Base-by-base conservation (phyloP, 2,113 vertebrate genomes). In the Sporophila hypoxantha region DNA sequence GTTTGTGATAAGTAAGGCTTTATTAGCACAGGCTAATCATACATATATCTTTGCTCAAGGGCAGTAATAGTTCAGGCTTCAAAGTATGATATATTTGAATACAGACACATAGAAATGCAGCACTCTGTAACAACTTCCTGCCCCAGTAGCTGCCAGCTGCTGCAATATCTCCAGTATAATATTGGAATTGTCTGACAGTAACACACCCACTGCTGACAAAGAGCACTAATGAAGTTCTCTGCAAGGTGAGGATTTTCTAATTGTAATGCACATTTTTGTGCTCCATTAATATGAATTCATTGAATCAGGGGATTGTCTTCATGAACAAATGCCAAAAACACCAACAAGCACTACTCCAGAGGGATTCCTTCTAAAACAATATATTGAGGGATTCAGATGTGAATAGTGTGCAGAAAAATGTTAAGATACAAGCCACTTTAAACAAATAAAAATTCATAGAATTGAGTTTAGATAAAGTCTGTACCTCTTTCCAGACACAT, bases 21-120 rank as follows among this genome's bases (percentile, higher is more conserved):
- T 85, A 93, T 94, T 94, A 94, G 53, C 66, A 78, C 44, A 75
- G 37, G 41, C 19, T 90, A 88, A 93, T 94, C 84, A 84, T 4
- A 9, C 47, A 64, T 17, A 67, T 81, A 88, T 77, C 87, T 93
- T 52, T 78, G 25, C 53, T 86, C 87, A 71, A 86, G 70, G 62
- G 69, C 84, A 90, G 36, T 14, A 77, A 39, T 22, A 90, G 61
- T 37, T 93, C 62, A 81, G 22, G 60, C 66, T 75, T 91, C 49
- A 75, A 81, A n/a, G 30, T 36, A 56, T 79, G 69, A 87, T 89
- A 60, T 50, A 76, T 87, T 52, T 26, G 46, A 87, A 79, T 79
- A 39, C 11, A 75, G 59, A 55, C 23, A 47, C 25, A 41, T 0
- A 42, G 32, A 76, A 78, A 65, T 2, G 8, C 23, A 71, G 27